A percentile compares a stretch with the other conserved stretches of the same genome.
Evolutionary conservation across 2,797 vertebrate genomes (phyloP).

Genomic region (Synaphobranchus kaupii): DNA sequence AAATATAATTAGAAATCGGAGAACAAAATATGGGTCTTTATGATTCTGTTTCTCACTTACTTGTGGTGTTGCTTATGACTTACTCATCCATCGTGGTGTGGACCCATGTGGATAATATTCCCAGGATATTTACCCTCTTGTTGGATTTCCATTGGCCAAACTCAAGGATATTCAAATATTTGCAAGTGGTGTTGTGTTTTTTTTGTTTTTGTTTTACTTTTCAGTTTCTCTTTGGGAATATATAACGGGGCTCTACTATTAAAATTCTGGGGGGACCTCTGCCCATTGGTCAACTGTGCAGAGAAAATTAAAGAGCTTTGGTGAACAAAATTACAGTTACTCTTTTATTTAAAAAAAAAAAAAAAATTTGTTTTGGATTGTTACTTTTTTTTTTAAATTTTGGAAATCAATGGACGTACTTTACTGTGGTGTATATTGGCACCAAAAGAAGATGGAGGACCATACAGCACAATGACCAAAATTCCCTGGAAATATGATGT

Average conservation of each 20-base stretch:
- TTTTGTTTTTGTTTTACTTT: conserved; percentile 26
- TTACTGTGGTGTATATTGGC: conserved; percentile 43
- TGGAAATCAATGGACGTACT: conserved; percentile 2
- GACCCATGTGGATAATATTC: conserved; percentile 27
- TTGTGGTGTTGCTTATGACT: conserved; percentile 20
- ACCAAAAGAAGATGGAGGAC: conserved; percentile 55
- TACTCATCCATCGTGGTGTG: conserved; percentile 20
- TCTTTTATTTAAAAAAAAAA: not conserved
- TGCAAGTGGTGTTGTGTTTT: conserved; percentile 15
- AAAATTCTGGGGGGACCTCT: conserved; percentile 33
- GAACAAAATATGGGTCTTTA: conserved; percentile 22
- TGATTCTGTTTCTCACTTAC: conserved; percentile 30
- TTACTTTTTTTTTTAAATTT: conserved; percentile 6
- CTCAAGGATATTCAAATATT: conserved; percentile 25
- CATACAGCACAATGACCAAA: conserved; percentile 49
- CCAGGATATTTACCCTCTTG: conserved; percentile 24
- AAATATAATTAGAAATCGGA: conserved; percentile 14
- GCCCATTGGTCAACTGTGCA: conserved; percentile 19
- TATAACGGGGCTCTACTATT: conserved; percentile 31
- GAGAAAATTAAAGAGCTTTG: not conserved
- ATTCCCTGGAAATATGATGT: conserved; percentile 59
- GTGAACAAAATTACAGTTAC: not conserved
- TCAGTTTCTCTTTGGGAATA: conserved; percentile 36
- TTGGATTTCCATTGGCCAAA: conserved; percentile 32
- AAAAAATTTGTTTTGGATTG: not conserved